These are phyloP conservation scores for Tethea ocularis DNA, from an alignment of 2,888 invertebrate species.

Conservation along the genomic window DNA sequence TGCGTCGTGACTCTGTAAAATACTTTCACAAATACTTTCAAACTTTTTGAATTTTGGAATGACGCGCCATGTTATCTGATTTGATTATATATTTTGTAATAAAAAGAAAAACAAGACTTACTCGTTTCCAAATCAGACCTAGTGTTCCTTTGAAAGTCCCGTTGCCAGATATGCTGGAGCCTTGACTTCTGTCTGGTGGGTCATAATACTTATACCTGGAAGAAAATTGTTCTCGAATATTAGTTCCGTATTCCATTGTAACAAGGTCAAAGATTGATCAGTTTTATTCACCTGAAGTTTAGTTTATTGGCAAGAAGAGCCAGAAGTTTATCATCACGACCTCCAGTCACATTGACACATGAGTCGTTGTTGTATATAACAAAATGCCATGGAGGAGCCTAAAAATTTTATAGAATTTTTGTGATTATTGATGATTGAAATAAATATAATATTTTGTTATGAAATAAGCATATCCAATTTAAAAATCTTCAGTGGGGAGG, in stretches of 20 bases:
- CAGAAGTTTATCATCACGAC: slow-evolving; percentile 88
- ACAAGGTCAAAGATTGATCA: background rate
- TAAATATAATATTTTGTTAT: no score
- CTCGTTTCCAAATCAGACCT: slow-evolving; percentile 88
- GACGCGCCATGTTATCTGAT: no score
- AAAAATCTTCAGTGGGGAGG: no score
- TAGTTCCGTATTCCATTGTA: background rate
- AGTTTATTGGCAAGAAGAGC: slow-evolving; percentile 85
- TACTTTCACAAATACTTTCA: no score
- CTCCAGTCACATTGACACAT: slow-evolving; percentile 85
- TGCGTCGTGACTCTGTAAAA: no score
- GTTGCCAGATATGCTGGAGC: slow-evolving; percentile 85
- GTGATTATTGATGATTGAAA: no score
- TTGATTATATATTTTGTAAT: no score
- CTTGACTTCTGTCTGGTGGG: slow-evolving; percentile 89
- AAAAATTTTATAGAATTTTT: no score
- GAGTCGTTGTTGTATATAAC: slow-evolving; percentile 85
- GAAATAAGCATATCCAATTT: no score
- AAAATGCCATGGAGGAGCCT: slow-evolving; percentile 91
- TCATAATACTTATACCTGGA: slow-evolving; percentile 87
- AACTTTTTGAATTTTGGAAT: no score
- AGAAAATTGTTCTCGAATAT: slow-evolving; percentile 12
- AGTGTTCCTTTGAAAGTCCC: slow-evolving; percentile 89
- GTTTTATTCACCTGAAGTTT: slow-evolving; percentile 85
- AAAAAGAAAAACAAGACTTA: slow-evolving; percentile 46